Conservation (phyloP, 92 coral and sea anemone species). For the Epizoanthus ramosus region DNA sequence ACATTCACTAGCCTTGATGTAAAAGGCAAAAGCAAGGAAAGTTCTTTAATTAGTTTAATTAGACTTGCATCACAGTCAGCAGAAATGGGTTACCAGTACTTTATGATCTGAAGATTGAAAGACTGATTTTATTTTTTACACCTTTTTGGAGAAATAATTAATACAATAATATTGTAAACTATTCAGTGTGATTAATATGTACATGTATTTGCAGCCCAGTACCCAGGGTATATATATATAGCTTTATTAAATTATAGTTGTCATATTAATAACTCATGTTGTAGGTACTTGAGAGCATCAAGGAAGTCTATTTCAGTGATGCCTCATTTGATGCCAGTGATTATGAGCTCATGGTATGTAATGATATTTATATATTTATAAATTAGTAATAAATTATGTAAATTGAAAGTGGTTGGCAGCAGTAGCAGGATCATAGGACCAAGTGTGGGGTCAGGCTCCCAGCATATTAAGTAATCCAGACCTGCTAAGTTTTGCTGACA, state of each 20-base stretch:
- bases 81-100: too few species aligned
- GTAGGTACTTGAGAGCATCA: conserved; percentile 85
- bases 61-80: too few species aligned
- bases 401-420: background rate
- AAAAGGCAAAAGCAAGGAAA: too few species aligned
- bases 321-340: conserved; percentile 95
- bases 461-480: too few species aligned
- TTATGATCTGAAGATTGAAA: too few species aligned
- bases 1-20: too few species aligned
- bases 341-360: conserved; percentile 85
- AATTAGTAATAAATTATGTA: background rate
- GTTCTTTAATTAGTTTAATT: too few species aligned
- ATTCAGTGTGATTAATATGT: background rate
- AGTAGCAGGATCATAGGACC: background rate
- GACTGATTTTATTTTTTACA: background rate
- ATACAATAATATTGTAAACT: background rate
- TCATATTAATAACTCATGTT: background rate
- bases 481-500: too few species aligned
- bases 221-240: too few species aligned
- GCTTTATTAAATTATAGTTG: too few species aligned
- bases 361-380: background rate
- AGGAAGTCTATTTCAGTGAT: conserved; percentile 88
- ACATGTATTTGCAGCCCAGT: background rate
- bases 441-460: background rate
- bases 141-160: too few species aligned